Conservation (phyloP, 1,140 invertebrate genomes). For the Hycleus phaleratus region DNA sequence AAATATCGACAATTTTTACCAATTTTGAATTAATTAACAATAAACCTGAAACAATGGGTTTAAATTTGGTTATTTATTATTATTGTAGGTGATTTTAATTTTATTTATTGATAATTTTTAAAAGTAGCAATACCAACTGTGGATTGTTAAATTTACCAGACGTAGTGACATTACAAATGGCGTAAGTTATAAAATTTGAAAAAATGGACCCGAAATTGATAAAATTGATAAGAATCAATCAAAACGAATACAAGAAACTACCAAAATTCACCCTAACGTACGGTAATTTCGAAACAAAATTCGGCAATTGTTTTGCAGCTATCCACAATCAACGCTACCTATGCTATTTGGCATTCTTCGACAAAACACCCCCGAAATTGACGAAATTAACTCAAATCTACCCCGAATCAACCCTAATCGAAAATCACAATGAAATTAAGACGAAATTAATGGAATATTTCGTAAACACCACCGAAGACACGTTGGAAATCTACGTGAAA, state of each 20-base stretch:
- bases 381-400: conserved; percentile 12
- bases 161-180: too few relatives aligned
- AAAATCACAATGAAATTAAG: conserved; percentile 6
- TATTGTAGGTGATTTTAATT: too few relatives aligned
- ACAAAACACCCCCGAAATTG: conserved; percentile 2
- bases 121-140: too few relatives aligned
- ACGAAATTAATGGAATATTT: conserved; percentile 1
- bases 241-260: neutral
- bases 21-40: too few relatives aligned
- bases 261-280: neutral
- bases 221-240: neutral
- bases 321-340: conserved; percentile 8
- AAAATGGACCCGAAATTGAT: neutral
- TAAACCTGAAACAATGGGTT: too few relatives aligned
- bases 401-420: conserved; percentile 17
- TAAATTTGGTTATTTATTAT: too few relatives aligned
- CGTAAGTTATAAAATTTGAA: too few relatives aligned
- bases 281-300: neutral
- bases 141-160: too few relatives aligned
- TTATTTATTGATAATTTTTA: too few relatives aligned
- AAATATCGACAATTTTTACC: too few relatives aligned
- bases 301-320: conserved; percentile 17
- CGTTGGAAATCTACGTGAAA: conserved; percentile 25
- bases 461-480: conserved; percentile 5
- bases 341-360: conserved; percentile 19